Evolutionary conservation across 2,113 vertebrate species (phyloP).

Genomic region (Ictalurus punctatus): DNA sequence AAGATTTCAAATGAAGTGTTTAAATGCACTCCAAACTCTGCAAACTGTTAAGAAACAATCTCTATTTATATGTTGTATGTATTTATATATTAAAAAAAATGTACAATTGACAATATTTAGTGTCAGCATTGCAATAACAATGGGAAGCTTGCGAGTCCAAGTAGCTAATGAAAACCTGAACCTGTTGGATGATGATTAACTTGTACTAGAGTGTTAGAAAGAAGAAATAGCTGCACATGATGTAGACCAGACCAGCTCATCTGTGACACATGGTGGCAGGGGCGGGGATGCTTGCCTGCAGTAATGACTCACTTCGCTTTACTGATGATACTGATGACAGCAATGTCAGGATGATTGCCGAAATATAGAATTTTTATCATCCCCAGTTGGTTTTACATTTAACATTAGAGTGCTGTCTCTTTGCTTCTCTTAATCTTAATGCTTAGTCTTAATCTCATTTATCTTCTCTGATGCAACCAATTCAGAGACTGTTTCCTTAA

Average conservation of each 20-base stretch:
- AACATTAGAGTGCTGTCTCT: neutral
- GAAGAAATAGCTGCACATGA: neutral
- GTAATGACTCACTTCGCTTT: slow-evolving; percentile 13
- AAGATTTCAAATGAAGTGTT: neutral
- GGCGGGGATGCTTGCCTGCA: neutral
- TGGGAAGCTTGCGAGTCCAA: neutral
- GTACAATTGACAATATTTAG: neutral
- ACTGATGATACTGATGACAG: neutral
- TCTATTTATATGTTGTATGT: neutral
- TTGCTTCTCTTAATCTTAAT: neutral
- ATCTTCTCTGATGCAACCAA: neutral
- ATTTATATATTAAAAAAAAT: neutral
- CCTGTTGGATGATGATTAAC: neutral
- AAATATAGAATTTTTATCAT: neutral
- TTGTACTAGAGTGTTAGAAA: neutral
- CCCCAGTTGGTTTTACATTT: neutral
- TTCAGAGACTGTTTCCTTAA: neutral
- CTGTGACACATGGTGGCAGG: slow-evolving; percentile 6
- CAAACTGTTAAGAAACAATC: neutral
- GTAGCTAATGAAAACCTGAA: neutral
- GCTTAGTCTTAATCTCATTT: neutral
- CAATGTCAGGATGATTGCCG: neutral
- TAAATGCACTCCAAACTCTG: neutral
- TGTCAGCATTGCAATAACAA: neutral
- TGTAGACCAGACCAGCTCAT: neutral